Conservation (phyloP, 2,113 vertebrate genomes). For the Ivindomyrus marchei region DNA sequence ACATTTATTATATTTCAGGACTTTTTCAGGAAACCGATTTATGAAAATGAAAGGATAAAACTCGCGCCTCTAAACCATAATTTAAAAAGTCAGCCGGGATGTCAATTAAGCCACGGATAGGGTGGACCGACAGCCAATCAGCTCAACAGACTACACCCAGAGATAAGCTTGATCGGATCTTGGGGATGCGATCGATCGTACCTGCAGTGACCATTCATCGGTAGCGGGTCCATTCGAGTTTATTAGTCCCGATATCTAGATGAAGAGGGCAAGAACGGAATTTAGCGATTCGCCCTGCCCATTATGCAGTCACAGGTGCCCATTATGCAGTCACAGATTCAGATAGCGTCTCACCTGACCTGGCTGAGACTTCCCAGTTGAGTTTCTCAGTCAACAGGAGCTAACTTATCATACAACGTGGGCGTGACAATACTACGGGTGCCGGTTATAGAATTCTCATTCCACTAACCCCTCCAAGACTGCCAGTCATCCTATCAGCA, state of each 20-base stretch:
- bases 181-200: slow-evolving; percentile 32
- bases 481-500: background rate
- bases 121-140: slow-evolving; percentile 36
- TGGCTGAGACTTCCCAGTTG: background rate
- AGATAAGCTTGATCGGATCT: slow-evolving; percentile 22
- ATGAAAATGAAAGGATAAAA: slow-evolving; percentile 19
- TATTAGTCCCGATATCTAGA: slow-evolving; percentile 27
- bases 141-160: slow-evolving; percentile 25
- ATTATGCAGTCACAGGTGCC: background rate
- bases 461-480: background rate
- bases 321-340: background rate
- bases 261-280: slow-evolving; percentile 24
- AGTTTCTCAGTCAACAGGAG: background rate
- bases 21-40: slow-evolving; percentile 5
- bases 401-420: background rate
- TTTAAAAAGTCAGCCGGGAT: slow-evolving; percentile 30
- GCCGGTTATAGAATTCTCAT: background rate
- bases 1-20: slow-evolving; percentile 31
- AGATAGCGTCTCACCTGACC: background rate
- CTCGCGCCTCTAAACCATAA: slow-evolving; percentile 18
- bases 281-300: background rate
- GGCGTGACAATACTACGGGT: background rate
- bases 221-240: slow-evolving; percentile 25
- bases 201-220: slow-evolving; percentile 28
- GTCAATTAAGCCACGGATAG: slow-evolving; percentile 34